Conservation (phyloP, 1,140 invertebrate species). For the Amyelois transitella region DNA sequence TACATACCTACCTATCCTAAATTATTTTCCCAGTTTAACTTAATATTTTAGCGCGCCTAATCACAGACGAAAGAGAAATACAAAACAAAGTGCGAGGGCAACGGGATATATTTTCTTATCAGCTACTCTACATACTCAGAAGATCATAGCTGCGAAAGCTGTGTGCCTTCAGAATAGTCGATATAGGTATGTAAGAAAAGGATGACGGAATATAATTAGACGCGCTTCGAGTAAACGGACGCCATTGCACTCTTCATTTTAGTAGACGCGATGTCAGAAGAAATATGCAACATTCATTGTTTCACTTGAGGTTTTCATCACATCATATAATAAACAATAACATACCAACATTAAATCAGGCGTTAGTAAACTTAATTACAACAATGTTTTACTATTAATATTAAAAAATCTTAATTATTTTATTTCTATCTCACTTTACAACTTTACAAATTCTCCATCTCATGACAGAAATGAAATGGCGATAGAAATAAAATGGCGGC, state of each 20-base stretch:
- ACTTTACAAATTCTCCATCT: conserved; percentile 69
- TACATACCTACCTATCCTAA: too few species aligned
- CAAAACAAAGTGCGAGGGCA: conserved; percentile 72
- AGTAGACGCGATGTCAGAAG: conserved; percentile 18
- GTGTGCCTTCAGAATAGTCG: conserved; percentile 67
- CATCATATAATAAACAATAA: too few species aligned
- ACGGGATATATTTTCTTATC: conserved; percentile 71
- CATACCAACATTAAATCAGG: too few species aligned
- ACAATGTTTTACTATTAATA: too few species aligned
- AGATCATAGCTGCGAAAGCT: conserved; percentile 65
- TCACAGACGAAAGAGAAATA: conserved; percentile 59
- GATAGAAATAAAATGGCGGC: conserved; percentile 70
- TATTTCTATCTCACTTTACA: conserved; percentile 73
- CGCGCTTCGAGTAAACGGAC: conserved; percentile 66
- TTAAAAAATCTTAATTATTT: conserved; percentile 41
- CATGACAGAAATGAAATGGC: conserved; percentile 73
- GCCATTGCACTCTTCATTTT: conserved; percentile 55
- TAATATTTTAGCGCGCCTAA: conserved; percentile 49
- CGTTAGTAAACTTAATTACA: too few species aligned
- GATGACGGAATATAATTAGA: conserved; percentile 72
- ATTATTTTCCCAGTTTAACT: background rate
- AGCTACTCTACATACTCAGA: conserved; percentile 66
- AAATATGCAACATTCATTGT: background rate
- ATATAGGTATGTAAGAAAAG: conserved; percentile 73
- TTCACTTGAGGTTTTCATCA: background rate